Evolutionary conservation across 30 jellyfish, hydroid and myxozoan genomes (phyloP), one percentile per base, ranked within the genome.

Genomic region (Aurelia sp.): DNA sequence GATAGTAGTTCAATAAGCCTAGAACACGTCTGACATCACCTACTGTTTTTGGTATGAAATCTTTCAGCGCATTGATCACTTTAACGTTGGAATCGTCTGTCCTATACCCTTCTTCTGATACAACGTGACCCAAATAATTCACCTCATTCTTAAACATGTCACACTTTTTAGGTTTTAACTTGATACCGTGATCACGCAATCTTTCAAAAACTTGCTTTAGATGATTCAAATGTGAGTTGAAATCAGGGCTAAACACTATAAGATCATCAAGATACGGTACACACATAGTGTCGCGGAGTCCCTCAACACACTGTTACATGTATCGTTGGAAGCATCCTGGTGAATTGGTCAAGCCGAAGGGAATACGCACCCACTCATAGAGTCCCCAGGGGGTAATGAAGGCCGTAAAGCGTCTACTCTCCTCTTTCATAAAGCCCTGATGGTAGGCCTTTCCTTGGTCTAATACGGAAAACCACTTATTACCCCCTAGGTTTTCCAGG

Each of bases 281-380:
- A 67, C 70, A 72, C 3, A 72, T n/a, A 15, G 31, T 67, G 66
- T 72, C 82, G 3, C 82, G 64, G 44, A 72, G 40, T 40, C 82
- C 82, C 30, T 72, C 82, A n/a, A 72, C 71, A 50, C 71, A 72
- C 33, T 44, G 82, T 44, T 72, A 75, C 74, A 72, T 72, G 18
- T 18, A 72, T 18, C 82, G 40, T 38, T 72, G 82, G 4, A 72
- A 72, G 82, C 31, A 72, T 10, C 82, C 67, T 72, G 82, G 40
- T 30, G 71, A 18, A 72, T 22, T 72, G 20, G 67, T 66, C 20
- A 18, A 66, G 8, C 55, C 67, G 27, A 17, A 0, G 8, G 67
- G 67, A 15, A 16, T 19, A 21, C 27, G 51, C 27, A 18, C 78
- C 57, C 38, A 41, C 80, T 57, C n/a, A n/a, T n/a, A n/a, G n/a